Evolutionary conservation across 2,113 vertebrate species (phyloP).

Genomic region (Gnathonemus longibarbis): DNA sequence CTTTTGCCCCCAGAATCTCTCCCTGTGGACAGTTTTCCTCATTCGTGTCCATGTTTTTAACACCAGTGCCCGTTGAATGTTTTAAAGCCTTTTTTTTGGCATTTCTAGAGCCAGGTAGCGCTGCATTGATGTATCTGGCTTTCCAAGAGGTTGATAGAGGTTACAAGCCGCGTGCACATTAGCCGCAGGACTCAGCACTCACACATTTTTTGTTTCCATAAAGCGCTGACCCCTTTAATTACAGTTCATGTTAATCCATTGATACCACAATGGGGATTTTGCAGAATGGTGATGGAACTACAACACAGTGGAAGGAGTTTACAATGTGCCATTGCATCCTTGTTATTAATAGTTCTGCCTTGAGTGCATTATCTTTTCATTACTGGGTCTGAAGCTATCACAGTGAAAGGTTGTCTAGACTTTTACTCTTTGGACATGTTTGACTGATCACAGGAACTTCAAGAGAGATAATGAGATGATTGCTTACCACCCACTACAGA

Average conservation of each 20-base stretch:
- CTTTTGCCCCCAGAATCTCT: not conserved
- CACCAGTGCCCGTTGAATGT: not conserved
- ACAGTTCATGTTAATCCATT: not conserved
- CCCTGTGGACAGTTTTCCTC: not conserved
- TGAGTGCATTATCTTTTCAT: conserved; percentile 18
- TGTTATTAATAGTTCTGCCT: conserved; percentile 23
- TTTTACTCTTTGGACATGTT: conserved; percentile 5
- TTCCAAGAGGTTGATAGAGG: not conserved
- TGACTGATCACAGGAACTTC: conserved; percentile 12
- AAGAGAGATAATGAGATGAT: conserved; percentile 9
- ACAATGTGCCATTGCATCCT: not conserved
- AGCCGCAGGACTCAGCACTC: conserved; percentile 34
- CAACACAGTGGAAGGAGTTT: not conserved
- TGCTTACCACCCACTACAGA: not conserved
- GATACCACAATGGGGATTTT: not conserved
- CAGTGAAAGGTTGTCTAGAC: not conserved
- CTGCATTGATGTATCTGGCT: not conserved
- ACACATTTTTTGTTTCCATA: conserved; percentile 33
- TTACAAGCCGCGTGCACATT: not conserved
- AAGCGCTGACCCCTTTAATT: conserved; percentile 29
- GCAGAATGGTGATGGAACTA: not conserved
- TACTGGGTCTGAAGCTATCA: conserved; percentile 12
- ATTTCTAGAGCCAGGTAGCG: not conserved
- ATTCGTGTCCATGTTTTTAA: not conserved
- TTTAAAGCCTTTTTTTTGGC: not conserved